phyloP scores from a whole-genome alignment of 2,113 vertebrate species.

The Pica pica region DNA sequence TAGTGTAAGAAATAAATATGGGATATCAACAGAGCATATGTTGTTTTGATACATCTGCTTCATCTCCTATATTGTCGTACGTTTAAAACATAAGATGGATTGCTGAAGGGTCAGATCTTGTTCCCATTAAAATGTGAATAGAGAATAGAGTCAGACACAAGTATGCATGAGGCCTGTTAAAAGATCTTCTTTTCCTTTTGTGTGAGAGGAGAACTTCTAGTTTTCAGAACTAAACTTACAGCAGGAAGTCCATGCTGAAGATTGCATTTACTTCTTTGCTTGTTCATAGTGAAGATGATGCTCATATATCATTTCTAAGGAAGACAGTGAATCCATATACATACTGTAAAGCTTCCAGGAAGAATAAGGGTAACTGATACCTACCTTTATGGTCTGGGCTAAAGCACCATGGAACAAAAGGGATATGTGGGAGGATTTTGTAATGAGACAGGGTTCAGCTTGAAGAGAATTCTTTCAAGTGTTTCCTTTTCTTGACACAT shows the following conservation, averaged over 20 bases:
- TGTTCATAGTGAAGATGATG: background rate
- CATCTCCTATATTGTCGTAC: background rate
- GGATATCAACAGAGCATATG: background rate
- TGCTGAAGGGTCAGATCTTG: background rate
- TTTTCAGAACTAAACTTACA: background rate
- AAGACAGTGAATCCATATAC: background rate
- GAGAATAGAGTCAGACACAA: background rate
- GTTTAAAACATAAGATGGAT: background rate
- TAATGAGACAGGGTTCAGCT: background rate
- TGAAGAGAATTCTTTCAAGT: background rate
- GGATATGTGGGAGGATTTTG: background rate
- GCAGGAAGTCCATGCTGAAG: background rate
- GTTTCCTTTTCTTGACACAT: background rate
- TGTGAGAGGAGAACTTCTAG: background rate
- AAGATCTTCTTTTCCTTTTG: background rate
- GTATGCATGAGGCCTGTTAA: background rate
- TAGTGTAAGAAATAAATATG: slow-evolving; percentile 17
- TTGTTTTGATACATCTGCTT: background rate
- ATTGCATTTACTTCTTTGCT: background rate
- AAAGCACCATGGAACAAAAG: background rate
- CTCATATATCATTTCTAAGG: background rate
- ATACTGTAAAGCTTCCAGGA: background rate
- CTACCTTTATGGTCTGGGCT: background rate
- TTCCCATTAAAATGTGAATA: background rate
- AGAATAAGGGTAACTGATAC: background rate